Evolutionary conservation across 2,888 invertebrate genomes (phyloP), one percentile per base, ranked within the genome.

Genomic region (Dynastes hyllus): DNA sequence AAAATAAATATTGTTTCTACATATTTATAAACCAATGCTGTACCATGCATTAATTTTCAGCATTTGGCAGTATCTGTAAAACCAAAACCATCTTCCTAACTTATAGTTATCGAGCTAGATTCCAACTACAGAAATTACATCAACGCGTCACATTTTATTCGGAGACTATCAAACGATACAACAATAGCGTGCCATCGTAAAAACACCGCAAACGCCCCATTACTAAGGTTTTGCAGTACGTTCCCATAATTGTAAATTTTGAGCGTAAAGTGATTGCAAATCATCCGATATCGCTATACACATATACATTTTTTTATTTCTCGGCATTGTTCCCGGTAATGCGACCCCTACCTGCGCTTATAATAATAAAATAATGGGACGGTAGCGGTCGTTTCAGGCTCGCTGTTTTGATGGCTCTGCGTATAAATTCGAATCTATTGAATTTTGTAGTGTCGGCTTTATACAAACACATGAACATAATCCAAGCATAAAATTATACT

Each of bases 331-430:
- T 70, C 53, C 51, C 53, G 32, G 2, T 16, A 29, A 9, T 22
- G 45, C 8, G 50, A 13, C 27, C 40, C 29, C 65, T 8, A 37
- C 37, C 65, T 2, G 13, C n/a, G 53, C 53, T 70, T 53, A 70
- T 29, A 70, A 70, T 70, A 70, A 70, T 70, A 70, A 70, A 70
- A 70, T 70, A 53, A 70, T 70, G 70, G 13, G 13, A 22, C n/a
- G 32, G 37, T 9, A n/a, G 37, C 70, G 13, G 22, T 70, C 53
- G 51, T 53, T 70, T 32, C 29, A 29, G 27, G 16, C 32, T 32
- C 29, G 29, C 6, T 22, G 11, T 45, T 45, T 11, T 8, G 45
- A 66, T 66, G 29, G 53, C 53, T 29, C 22, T 2, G 29, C 45
- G 45, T 45, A 70, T 70, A 70, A 70, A 70, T 70, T 70, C 53